Conservation (phyloP, 2,113 vertebrate genomes). For the Dinomys branickii region DNA sequence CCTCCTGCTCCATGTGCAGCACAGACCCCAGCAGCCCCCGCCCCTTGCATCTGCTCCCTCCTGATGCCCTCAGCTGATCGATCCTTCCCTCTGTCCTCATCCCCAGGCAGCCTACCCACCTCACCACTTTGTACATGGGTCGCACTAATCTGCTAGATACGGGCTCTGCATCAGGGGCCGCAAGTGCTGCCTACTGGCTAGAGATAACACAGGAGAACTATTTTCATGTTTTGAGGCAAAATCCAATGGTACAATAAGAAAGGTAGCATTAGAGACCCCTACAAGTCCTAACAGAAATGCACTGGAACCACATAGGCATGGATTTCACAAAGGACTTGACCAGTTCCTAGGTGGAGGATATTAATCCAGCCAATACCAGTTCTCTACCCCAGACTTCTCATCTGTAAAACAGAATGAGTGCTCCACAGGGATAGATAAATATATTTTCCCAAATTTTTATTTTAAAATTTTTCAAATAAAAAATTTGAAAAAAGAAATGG, state of each 20-base stretch:
- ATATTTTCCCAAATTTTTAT: background rate
- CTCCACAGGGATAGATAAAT: background rate
- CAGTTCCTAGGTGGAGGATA: rapidly evolving
- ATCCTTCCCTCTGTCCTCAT: background rate
- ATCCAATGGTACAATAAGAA: background rate
- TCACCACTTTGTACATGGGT: rapidly evolving
- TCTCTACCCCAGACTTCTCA: background rate
- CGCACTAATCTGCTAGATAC: background rate
- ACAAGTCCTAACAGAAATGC: rapidly evolving
- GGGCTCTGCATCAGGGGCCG: background rate
- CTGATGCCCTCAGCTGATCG: rapidly evolving
- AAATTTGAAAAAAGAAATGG: background rate
- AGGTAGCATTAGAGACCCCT: background rate
- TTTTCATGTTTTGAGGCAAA: background rate
- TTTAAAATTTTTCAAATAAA: background rate
- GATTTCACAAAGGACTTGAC: background rate
- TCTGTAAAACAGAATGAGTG: background rate
- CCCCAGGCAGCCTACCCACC: rapidly evolving
- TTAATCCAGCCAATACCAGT: background rate
- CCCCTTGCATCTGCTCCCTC: background rate
- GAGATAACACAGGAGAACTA: background rate
- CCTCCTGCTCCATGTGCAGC: background rate
- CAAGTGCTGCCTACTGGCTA: background rate
- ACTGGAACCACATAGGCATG: background rate
- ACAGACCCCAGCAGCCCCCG: background rate